Conservation (phyloP, 2,888 invertebrate genomes). For the Eupeodes luniger region DNA sequence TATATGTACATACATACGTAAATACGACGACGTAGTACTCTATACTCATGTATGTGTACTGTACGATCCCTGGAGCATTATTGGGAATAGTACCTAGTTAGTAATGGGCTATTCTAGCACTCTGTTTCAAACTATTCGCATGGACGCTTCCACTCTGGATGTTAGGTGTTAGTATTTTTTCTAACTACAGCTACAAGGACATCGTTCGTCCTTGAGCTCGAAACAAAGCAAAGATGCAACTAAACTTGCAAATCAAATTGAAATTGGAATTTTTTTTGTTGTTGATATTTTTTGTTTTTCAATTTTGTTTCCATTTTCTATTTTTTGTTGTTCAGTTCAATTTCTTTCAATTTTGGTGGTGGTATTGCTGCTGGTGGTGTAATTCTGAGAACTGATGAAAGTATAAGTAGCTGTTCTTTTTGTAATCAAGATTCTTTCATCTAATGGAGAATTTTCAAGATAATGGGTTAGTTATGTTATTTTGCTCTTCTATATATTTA, state of each 20-base stretch:
- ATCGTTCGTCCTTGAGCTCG: slow-evolving; percentile 4
- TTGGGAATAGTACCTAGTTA: slow-evolving; percentile 17
- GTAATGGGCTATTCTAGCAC: slow-evolving; percentile 40
- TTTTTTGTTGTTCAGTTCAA: too few species aligned
- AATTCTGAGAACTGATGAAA: neutral
- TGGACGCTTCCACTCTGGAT: slow-evolving; percentile 31
- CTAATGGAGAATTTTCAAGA: too few species aligned
- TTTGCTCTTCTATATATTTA: too few species aligned
- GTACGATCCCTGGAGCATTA: slow-evolving; percentile 9
- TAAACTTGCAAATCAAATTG: slow-evolving; percentile 56
- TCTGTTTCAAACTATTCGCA: slow-evolving; percentile 49
- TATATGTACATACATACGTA: neutral
- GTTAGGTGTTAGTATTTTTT: slow-evolving; percentile 14
- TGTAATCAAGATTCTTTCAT: too few species aligned
- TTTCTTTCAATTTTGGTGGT: too few species aligned
- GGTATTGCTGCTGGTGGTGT: too few species aligned
- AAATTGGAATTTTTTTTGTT: slow-evolving; percentile 41
- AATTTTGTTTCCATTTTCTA: neutral
- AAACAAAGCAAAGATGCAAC: slow-evolving; percentile 17
- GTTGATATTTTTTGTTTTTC: slow-evolving; percentile 9
- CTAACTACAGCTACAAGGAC: slow-evolving; percentile 15
- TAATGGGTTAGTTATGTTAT: too few species aligned
- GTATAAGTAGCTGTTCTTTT: neutral
- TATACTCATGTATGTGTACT: neutral
- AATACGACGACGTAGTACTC: too few species aligned